Conservation (phyloP, 2,113 vertebrate genomes). For the Apaloderma vittatum region DNA sequence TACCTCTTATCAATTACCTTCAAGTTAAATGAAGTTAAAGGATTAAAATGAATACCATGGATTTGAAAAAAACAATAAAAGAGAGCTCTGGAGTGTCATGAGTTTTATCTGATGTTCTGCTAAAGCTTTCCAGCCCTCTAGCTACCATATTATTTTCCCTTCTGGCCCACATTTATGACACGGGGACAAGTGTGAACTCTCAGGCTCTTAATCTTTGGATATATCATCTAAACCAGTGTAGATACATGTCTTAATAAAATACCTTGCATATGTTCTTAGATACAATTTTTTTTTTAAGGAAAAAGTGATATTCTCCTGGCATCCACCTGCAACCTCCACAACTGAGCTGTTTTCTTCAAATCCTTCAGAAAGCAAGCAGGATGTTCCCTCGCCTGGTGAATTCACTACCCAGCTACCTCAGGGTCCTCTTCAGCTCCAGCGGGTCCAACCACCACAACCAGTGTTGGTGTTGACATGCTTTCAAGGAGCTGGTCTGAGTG, state of each 20-base stretch:
- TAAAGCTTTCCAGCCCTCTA: not conserved
- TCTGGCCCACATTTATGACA: not conserved
- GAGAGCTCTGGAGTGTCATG: not conserved
- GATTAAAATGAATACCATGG: not conserved
- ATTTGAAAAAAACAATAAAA: not conserved
- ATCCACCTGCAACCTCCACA: not conserved
- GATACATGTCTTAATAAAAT: not conserved
- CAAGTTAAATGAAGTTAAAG: not conserved
- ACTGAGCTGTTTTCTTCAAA: not conserved
- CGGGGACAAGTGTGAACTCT: not conserved
- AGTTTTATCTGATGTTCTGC: not conserved
- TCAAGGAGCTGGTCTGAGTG: not conserved
- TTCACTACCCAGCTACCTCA: not conserved
- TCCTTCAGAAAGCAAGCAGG: not conserved
- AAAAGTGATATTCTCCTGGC: too few relatives aligned
- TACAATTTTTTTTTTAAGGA: rapidly evolving
- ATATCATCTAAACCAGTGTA: not conserved
- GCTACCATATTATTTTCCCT: not conserved
- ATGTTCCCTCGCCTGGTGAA: rapidly evolving
- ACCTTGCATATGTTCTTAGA: too few relatives aligned
- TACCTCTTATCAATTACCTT: not conserved
- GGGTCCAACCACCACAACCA: rapidly evolving
- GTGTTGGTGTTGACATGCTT: not conserved
- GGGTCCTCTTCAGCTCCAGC: not conserved
- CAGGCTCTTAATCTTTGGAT: too few relatives aligned